Conservation (phyloP, 2,888 invertebrate genomes). For the Conus canariensis region DNA sequence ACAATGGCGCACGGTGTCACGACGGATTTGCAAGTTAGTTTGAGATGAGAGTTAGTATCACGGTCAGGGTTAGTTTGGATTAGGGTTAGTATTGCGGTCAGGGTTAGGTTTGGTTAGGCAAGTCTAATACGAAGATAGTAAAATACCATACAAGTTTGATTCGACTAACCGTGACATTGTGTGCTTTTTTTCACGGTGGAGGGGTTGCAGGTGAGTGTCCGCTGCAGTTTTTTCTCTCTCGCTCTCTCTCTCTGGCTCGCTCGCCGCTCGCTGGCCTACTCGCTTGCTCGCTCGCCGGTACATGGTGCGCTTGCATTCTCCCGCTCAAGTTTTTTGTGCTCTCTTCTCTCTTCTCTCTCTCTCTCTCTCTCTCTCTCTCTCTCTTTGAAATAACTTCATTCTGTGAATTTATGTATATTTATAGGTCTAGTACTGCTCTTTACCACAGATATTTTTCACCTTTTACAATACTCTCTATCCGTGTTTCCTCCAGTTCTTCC, state of each 20-base stretch:
- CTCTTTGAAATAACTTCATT: not conserved
- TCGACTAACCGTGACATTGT: too few relatives aligned
- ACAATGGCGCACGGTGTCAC: too few relatives aligned
- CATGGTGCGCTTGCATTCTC: not conserved
- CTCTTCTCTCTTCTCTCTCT: not conserved
- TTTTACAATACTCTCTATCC: not conserved
- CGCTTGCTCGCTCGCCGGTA: not conserved
- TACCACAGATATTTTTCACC: not conserved
- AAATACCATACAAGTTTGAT: too few relatives aligned
- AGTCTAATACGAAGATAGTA: too few relatives aligned
- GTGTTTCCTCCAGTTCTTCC: not conserved
- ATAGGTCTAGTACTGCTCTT: too few relatives aligned
- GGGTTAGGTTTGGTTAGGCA: too few relatives aligned
- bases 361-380: slow-evolving; percentile 13
- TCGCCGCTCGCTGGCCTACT: not conserved
- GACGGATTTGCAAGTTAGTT: too few relatives aligned
- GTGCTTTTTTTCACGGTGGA: too few relatives aligned
- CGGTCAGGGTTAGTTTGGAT: too few relatives aligned
- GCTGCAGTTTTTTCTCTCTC: not conserved
- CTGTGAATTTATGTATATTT: not conserved
- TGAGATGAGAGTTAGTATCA: too few relatives aligned
- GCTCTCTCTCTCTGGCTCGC: not conserved
- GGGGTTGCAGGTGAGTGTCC: too few relatives aligned
- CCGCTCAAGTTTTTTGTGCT: not conserved
- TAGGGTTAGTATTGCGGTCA: too few relatives aligned